phyloP scores from a whole-genome alignment of 2,797 vertebrate species.

The Pterois miles region DNA sequence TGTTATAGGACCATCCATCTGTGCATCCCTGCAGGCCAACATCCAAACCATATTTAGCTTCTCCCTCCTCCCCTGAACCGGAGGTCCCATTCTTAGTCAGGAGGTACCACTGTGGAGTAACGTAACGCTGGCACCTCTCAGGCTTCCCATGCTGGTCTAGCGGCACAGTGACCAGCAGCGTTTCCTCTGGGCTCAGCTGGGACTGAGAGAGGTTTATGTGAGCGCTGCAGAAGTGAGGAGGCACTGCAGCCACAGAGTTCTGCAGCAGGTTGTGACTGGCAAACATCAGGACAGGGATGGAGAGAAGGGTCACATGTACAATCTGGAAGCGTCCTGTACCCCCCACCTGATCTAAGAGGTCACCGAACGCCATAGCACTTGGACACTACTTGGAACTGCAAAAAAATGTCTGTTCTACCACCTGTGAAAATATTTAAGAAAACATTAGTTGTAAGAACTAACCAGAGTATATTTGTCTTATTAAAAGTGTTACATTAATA shows the following conservation, averaged over 20 bases:
- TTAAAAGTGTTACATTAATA: neutral
- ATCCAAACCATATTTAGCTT: rapidly evolving
- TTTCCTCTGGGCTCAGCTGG: slow-evolving; percentile 34
- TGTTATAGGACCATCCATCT: slow-evolving; percentile 88
- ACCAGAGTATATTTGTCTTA: neutral
- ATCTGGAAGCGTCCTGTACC: slow-evolving; percentile 90
- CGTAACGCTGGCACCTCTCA: slow-evolving; percentile 80
- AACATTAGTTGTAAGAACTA: neutral
- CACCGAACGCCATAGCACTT: slow-evolving; percentile 85
- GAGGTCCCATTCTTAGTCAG: slow-evolving; percentile 72
- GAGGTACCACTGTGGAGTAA: slow-evolving; percentile 83
- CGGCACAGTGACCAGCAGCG: slow-evolving; percentile 78
- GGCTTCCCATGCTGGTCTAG: slow-evolving; percentile 66
- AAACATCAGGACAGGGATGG: slow-evolving; percentile 85
- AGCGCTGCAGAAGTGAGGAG: slow-evolving; percentile 80
- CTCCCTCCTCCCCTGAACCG: neutral
- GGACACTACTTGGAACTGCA: neutral
- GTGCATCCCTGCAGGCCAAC: slow-evolving; percentile 78
- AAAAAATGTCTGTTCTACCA: too few species aligned
- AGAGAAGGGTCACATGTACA: slow-evolving; percentile 79
- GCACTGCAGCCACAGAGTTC: slow-evolving; percentile 87
- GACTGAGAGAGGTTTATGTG: slow-evolving; percentile 62
- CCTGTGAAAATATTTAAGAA: slow-evolving; percentile 26
- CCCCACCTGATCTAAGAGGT: slow-evolving; percentile 87
- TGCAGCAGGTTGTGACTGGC: slow-evolving; percentile 92